Evolutionary conservation across 1,140 invertebrate species (phyloP).

Genomic region (Bombus huntii): DNA sequence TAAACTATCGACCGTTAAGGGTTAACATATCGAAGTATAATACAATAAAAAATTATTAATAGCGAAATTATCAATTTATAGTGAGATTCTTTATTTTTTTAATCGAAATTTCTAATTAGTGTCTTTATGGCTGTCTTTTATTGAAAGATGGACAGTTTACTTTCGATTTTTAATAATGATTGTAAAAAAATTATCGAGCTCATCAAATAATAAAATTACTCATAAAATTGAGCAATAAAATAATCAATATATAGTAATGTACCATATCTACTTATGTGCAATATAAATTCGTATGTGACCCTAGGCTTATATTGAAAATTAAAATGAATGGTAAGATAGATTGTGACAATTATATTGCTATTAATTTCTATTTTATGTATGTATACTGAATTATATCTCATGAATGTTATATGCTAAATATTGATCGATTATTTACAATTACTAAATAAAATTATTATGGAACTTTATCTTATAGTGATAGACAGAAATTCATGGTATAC

Average conservation of each 20-base stretch:
- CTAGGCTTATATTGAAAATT: not conserved
- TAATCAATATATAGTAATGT: not conserved
- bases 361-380: not conserved
- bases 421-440: not conserved
- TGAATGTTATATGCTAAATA: not conserved
- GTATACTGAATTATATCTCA: not conserved
- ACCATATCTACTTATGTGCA: not conserved
- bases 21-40: not conserved
- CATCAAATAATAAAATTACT: conserved; percentile 10
- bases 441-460: not conserved
- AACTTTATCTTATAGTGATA: not conserved
- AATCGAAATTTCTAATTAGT: not conserved
- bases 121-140: not conserved
- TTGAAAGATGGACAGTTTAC: not conserved
- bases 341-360: not conserved
- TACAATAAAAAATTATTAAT: not conserved
- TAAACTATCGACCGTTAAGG: too few relatives aligned
- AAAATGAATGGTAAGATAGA: not conserved
- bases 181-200: not conserved
- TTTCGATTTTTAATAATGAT: not conserved
- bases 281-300: not conserved
- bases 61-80: not conserved
- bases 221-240: conserved; percentile 34
- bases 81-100: conserved; percentile 33
- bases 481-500: not conserved